Evolutionary conservation across 2,797 vertebrate species (phyloP).

Genomic region (Coreius guichenoti): DNA sequence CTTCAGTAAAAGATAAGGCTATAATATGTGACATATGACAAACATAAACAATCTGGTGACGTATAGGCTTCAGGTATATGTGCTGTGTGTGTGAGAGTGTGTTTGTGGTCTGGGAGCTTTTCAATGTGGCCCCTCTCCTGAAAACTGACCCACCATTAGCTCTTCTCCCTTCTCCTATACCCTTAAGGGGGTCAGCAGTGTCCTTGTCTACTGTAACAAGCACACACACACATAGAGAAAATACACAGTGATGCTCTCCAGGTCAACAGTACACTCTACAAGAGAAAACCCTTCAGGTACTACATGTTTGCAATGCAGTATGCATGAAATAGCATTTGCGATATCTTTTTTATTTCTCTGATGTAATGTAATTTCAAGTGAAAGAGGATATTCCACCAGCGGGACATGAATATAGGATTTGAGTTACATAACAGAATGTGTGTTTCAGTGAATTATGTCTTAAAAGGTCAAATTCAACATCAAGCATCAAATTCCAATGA

Average conservation of each 20-base stretch:
- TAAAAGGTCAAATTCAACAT: background rate
- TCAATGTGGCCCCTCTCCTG: conserved; percentile 14
- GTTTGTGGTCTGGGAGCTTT: conserved; percentile 49
- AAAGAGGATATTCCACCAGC: no score
- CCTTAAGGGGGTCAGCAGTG: conserved; percentile 43
- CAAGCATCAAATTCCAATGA: background rate
- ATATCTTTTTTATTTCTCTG: background rate
- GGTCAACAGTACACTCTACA: conserved; percentile 22
- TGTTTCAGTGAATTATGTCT: background rate
- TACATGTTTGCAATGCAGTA: background rate
- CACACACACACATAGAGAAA: background rate
- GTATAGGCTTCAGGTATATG: conserved; percentile 25
- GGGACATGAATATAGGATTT: background rate
- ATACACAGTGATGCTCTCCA: background rate
- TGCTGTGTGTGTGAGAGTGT: conserved; percentile 18
- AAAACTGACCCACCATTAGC: conserved; percentile 50
- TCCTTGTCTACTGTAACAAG: conserved; percentile 10
- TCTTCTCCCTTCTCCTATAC: conserved; percentile 24
- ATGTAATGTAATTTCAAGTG: background rate
- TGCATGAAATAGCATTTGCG: background rate
- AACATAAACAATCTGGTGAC: background rate
- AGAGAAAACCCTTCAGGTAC: conserved; percentile 8
- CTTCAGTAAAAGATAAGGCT: background rate
- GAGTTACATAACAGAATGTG: background rate
- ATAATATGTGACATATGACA: background rate